Percentiles rank a stretch among this genome's conserved stretches.
Evolutionary conservation across 2,888 invertebrate species (phyloP).

Genomic region (Melieria crassipennis): DNA sequence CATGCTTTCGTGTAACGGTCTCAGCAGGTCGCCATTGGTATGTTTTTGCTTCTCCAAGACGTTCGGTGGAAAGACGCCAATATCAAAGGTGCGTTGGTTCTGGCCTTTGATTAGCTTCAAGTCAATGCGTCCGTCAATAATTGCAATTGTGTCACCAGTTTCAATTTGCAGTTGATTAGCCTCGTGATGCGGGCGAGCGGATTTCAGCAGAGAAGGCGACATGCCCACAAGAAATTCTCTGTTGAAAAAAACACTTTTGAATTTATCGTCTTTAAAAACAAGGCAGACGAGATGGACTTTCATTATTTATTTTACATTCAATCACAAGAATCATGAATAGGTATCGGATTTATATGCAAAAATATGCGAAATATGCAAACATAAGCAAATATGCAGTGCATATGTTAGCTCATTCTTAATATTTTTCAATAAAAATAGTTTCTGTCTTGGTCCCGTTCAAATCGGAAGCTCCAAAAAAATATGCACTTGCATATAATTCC

Average conservation of each 20-base stretch:
- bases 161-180: slow-evolving; percentile 81
- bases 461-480: no score
- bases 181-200: slow-evolving; percentile 74
- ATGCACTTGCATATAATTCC: no score
- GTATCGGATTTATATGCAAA: no score
- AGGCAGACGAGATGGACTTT: no score
- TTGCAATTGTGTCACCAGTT: slow-evolving; percentile 84
- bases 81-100: slow-evolving; percentile 86
- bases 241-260: slow-evolving; percentile 27
- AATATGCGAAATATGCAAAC: no score
- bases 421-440: no score
- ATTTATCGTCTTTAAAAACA: no score
- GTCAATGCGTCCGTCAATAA: slow-evolving; percentile 90
- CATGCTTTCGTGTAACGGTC: slow-evolving; percentile 82
- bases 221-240: slow-evolving; percentile 76
- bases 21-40: slow-evolving; percentile 79
- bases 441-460: no score
- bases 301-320: no score
- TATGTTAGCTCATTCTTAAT: no score
- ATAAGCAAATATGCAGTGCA: no score
- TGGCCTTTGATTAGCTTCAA: slow-evolving; percentile 97
- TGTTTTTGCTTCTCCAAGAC: slow-evolving; percentile 76
- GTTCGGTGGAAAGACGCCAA: slow-evolving; percentile 84
- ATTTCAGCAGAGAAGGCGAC: slow-evolving; percentile 76
- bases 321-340: no score